These are phyloP conservation scores for Megaustenia siamemsis DNA, from an alignment of 2,888 invertebrate species.

Conservation along the genomic window DNA sequence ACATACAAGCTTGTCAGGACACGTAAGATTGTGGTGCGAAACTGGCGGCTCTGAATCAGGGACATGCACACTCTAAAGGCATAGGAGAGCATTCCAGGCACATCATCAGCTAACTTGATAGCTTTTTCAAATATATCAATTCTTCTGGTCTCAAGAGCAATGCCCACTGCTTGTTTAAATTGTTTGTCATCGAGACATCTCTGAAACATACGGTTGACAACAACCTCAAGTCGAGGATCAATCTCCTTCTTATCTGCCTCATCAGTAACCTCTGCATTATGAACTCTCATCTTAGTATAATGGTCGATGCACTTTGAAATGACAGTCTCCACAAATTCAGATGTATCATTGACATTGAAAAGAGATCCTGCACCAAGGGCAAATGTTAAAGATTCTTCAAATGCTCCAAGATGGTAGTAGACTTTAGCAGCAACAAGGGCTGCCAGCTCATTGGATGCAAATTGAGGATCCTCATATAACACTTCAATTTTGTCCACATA, in stretches of 20 bases:
- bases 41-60: constrained; percentile 94
- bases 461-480: constrained; percentile 95
- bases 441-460: constrained; percentile 91
- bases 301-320: constrained; percentile 98
- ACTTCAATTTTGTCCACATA: constrained; percentile 98
- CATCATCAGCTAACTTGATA: constrained; percentile 95
- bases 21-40: constrained; percentile 93
- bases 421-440: constrained; percentile 99
- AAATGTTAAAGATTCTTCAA: constrained; percentile 97
- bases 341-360: constrained; percentile 95
- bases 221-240: constrained; percentile 87
- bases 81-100: constrained; percentile 93
- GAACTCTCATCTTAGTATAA: constrained; percentile 91
- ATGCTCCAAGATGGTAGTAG: constrained; percentile 97
- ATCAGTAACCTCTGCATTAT: constrained; percentile 86
- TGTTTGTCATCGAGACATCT: constrained; percentile 96
- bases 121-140: constrained; percentile 98
- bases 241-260: constrained; percentile 81
- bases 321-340: constrained; percentile 97
- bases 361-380: constrained; percentile 96
- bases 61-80: constrained; percentile 98
- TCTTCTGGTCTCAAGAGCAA: constrained; percentile 96
- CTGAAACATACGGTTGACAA: constrained; percentile 98
- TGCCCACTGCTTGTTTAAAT: constrained; percentile 92
- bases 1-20: constrained; percentile 94